Base-by-base conservation (phyloP, 92 coral and sea anemone genomes). In the Siderastrea radians region DNA sequence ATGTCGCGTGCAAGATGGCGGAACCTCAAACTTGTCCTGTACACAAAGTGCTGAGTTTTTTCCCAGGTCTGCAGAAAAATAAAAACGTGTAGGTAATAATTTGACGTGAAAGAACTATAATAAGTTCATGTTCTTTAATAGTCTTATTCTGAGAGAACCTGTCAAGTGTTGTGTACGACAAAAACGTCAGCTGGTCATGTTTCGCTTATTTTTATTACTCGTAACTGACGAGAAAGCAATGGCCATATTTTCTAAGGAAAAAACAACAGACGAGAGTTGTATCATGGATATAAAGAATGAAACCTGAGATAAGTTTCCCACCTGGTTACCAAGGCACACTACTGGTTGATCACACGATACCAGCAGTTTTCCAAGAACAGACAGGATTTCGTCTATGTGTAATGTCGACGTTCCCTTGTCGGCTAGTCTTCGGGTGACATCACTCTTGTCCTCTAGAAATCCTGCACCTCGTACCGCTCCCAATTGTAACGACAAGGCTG, bases 381-480 rank as follows among this genome's bases (percentile, higher is more conserved):
- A 10, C 1, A 67, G 47, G 3, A 67, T 12, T 67, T 67, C 72
- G 12, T 67, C 72, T 67, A 67, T 67, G 11, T 67, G 48, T 44
- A 67, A 44, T 38, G 72, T 67, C 5, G 1, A 67, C 7, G 6
- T 2, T 62, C 93, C 93, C 19, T 12, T 15, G 26, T 62, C 75
- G 38, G 79, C 55, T 5, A 87, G 77, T 81, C 88, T 47, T 10
- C 51, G 46, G 47, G 91, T 78, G 7, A 87, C 72, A 2, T 82
- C 88, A 48, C 55, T 51, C 55, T 84, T 63, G 54, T 91, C 62
- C 4, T 84, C 88, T 9, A 91, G 78, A 19, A 87, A 48, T 51
- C 94, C 91, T 12, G 91, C 86, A 7, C 94, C 94, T 6, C 91
- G 86, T 69, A 91, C 88, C 6, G 94, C 82, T 74, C 94, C 94